phyloP scores from a whole-genome alignment of 1,140 invertebrate genomes.

The Halictus rubicundus region DNA sequence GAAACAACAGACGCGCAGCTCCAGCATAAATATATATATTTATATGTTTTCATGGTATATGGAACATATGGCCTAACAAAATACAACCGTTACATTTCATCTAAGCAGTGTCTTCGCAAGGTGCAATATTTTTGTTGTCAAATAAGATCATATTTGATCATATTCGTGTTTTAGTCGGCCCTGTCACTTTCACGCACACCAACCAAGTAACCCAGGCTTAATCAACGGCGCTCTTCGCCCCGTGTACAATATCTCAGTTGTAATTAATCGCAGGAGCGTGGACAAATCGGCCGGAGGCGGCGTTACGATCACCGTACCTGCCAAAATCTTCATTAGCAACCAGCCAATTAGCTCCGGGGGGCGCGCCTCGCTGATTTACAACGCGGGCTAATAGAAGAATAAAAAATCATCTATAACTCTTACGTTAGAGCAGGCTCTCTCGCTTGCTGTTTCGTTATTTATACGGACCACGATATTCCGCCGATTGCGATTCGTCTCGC shows the following conservation, averaged over 20 bases:
- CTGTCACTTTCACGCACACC: too few species aligned
- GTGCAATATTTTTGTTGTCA: too few species aligned
- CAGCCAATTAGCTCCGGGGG: conserved; percentile 2
- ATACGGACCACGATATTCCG: conserved; percentile 26
- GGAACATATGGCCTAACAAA: too few species aligned
- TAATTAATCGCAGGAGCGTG: conserved; percentile 25
- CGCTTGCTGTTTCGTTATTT: conserved; percentile 28
- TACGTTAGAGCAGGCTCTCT: too few species aligned
- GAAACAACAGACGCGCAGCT: too few species aligned
- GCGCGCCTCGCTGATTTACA: background rate
- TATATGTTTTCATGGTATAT: too few species aligned
- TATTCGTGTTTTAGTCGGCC: too few species aligned
- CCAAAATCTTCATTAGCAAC: conserved; percentile 29
- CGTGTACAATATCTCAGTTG: conserved; percentile 16
- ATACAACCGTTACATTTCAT: too few species aligned
- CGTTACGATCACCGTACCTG: conserved; percentile 4
- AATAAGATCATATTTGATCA: too few species aligned
- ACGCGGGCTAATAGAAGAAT: background rate
- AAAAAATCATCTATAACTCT: background rate
- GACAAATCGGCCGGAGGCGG: conserved; percentile 22
- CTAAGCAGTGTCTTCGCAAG: too few species aligned
- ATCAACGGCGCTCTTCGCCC: background rate
- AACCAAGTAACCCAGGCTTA: background rate
- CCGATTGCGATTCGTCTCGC: conserved; percentile 30
- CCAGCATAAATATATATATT: too few species aligned